Base-by-base conservation (phyloP, 2,888 invertebrate species). In the Sminthurinus aureus region DNA sequence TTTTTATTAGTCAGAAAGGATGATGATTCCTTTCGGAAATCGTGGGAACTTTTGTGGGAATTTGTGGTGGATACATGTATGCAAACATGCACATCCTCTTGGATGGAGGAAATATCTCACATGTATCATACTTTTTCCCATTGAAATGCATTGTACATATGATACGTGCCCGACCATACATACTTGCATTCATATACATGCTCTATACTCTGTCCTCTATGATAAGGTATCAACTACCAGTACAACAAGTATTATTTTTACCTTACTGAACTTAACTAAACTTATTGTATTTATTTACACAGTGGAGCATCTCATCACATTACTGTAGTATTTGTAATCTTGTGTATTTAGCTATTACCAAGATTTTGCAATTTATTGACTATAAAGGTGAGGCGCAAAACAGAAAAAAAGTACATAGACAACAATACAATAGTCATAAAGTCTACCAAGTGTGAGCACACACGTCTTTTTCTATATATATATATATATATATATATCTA, bases 21-120 rank as follows among this genome's bases (percentile, higher is more conserved):
- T 58, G 58, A 58, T 58, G 67, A 76, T 20, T 76, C 58, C 79
- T 79, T 79, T 79, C 79, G 79, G 69, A 79, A 79, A 79, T 66
- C 79, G 79, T 79, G 79, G 71, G 79, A 79, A 71, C 2, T 71
- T 24, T 71, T 24, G 22, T 66, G 79, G 79, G 71, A 79, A 79
- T 20, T 24, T 71, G 79, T 15, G 66, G 38, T 79, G 66, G n/a
- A 38, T 24, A 79, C 20, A 66, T 26, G 51, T 18, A 66, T 26
- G 79, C 26, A 66, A 66, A 79, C 66, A 79, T 79, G 22, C 13
- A 79, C 79, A 67, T 79, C 79, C 79, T 66, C 79, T 75, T 50
- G n/a, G 74, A 71, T 15, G 20, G 9, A 4, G n/a, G 24, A 71
- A 71, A 71, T 71, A 71, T 71, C 26, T 71, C 71, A 71, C 69